Percentiles rank a stretch among this genome's conserved stretches.
Evolutionary conservation across 2,797 vertebrate genomes (phyloP).

Genomic region (Lithobates sylvaticus): DNA sequence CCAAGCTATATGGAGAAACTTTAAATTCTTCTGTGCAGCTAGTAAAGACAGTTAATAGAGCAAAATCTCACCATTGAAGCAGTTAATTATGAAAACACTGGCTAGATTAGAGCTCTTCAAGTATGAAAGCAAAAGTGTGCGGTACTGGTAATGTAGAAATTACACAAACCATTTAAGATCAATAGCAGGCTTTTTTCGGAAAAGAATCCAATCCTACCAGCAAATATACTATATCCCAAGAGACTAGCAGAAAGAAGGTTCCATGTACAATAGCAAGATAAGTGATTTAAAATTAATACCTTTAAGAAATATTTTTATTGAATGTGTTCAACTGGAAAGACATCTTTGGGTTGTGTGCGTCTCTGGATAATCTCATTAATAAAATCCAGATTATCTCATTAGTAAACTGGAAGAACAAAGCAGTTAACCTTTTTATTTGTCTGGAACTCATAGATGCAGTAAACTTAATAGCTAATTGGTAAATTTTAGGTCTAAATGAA

Average conservation of each 20-base stretch:
- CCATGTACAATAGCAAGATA: not conserved
- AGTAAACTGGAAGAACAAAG: not conserved
- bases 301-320: not conserved
- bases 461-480: not conserved
- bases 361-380: not conserved
- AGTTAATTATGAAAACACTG: not conserved
- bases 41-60: not conserved
- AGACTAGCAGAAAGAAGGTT: not conserved
- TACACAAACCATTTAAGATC: constrained; percentile 5
- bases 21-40: not conserved
- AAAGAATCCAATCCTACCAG: constrained; percentile 1
- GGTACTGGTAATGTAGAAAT: not conserved
- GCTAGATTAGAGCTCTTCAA: not conserved
- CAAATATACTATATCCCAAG: not conserved
- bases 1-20: not conserved
- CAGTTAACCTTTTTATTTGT: not conserved
- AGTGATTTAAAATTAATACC: not conserved
- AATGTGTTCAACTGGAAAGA: not conserved
- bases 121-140: not conserved
- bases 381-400: not conserved
- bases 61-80: not conserved
- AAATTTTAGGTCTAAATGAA: not conserved
- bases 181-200: not conserved
- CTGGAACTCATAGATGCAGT: not conserved
- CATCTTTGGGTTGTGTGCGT: not conserved